These are phyloP conservation scores for Pyrocephalus nanus DNA, from an alignment of 2,797 vertebrate genomes.

Conservation along the genomic window DNA sequence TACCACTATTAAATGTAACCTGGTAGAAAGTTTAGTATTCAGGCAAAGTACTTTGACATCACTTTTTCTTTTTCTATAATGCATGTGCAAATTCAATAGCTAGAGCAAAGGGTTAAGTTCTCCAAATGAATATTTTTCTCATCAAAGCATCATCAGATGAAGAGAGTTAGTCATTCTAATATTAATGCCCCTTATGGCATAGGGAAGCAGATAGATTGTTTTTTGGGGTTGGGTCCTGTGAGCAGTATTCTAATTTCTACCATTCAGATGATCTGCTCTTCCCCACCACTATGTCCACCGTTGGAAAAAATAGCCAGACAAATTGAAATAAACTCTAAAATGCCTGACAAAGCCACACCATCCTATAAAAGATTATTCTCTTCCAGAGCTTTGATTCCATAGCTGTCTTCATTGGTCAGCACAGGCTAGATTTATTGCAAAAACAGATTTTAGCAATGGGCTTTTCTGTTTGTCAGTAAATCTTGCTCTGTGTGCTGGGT, in stretches of 20 bases:
- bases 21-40: neutral
- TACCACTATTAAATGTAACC: neutral
- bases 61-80: neutral
- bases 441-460: neutral
- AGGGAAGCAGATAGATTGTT: neutral
- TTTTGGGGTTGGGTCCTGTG: neutral
- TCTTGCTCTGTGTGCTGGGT: neutral
- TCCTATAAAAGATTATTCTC: neutral
- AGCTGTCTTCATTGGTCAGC: neutral
- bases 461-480: neutral
- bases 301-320: neutral
- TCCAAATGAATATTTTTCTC: neutral
- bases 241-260: neutral
- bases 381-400: neutral
- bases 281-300: neutral
- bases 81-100: neutral
- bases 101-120: neutral
- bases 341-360: neutral
- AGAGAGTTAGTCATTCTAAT: neutral
- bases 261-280: neutral
- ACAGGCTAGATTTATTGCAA: neutral
- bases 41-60: neutral
- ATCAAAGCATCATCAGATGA: neutral
- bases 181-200: neutral
- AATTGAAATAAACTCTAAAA: neutral